Evolutionary conservation across 1,140 invertebrate genomes (phyloP).

Genomic region (Venustaconcha ellipsiformis): DNA sequence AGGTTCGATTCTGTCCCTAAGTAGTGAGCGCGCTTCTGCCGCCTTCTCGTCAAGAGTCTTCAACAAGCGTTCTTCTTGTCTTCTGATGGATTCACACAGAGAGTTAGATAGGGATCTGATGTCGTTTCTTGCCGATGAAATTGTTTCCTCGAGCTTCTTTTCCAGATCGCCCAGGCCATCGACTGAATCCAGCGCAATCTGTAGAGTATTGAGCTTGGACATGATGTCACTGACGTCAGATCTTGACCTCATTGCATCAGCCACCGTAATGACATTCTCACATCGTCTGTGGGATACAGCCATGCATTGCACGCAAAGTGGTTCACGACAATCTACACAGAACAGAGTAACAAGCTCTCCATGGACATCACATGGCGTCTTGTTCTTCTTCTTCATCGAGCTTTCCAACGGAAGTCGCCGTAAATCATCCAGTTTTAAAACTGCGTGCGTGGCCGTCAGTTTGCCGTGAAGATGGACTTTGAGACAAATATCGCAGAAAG

Average conservation of each 20-base stretch:
- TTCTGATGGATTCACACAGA: slow-evolving; percentile 42
- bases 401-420: slow-evolving; percentile 45
- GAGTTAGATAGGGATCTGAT: slow-evolving; percentile 36
- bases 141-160: slow-evolving; percentile 42
- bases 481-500: slow-evolving; percentile 80
- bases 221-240: slow-evolving; percentile 49
- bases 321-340: slow-evolving; percentile 50
- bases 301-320: slow-evolving; percentile 51
- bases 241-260: slow-evolving; percentile 45
- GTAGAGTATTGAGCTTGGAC: slow-evolving; percentile 33
- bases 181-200: slow-evolving; percentile 22
- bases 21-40: slow-evolving; percentile 26
- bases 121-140: slow-evolving; percentile 36
- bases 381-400: slow-evolving; percentile 48
- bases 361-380: slow-evolving; percentile 47
- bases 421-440: slow-evolving; percentile 67
- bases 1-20: slow-evolving; percentile 35
- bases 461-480: slow-evolving; percentile 78
- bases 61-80: slow-evolving; percentile 43
- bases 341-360: slow-evolving; percentile 49
- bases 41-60: slow-evolving; percentile 37
- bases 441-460: slow-evolving; percentile 79
- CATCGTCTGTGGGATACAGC: slow-evolving; percentile 51
- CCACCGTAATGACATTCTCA: slow-evolving; percentile 47
- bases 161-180: slow-evolving; percentile 31